A percentile compares a stretch with the other conserved stretches of the same genome.
Conservation (phyloP, 1,140 invertebrate genomes). For the Eufriesea mexicana region DNA sequence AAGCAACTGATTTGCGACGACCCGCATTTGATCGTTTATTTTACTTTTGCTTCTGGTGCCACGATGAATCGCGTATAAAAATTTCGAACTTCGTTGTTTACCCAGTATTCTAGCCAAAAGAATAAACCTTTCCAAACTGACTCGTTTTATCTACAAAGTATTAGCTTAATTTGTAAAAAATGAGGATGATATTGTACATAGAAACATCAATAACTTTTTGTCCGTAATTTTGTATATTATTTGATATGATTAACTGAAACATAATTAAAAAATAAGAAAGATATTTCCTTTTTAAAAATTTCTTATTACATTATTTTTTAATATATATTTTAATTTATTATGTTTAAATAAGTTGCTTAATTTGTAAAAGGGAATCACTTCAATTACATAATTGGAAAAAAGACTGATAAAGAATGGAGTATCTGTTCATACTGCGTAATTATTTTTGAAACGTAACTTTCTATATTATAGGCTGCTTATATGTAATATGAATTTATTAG, state of each 20-base stretch:
- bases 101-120: neutral
- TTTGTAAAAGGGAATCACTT: too few species aligned
- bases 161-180: neutral
- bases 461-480: too few species aligned
- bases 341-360: neutral
- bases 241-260: neutral
- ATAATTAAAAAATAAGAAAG: neutral
- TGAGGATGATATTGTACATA: too few species aligned
- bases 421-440: too few species aligned
- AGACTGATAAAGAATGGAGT: too few species aligned
- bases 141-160: neutral
- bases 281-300: too few species aligned
- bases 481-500: too few species aligned
- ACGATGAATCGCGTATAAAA: conserved; percentile 39
- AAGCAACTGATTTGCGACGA: conserved; percentile 23
- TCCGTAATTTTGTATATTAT: neutral
- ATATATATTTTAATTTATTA: too few species aligned
- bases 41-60: neutral
- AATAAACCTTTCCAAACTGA: conserved; percentile 8
- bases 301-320: too few species aligned
- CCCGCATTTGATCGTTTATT: conserved; percentile 29
- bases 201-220: neutral
- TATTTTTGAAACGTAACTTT: too few species aligned
- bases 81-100: conserved; percentile 29
- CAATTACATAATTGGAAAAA: neutral